A percentile compares a stretch with the other conserved stretches of the same genome.
These are phyloP conservation scores for Cricetomys ansorgei DNA, from an alignment of 2,113 vertebrate species.

Conservation along the genomic window DNA sequence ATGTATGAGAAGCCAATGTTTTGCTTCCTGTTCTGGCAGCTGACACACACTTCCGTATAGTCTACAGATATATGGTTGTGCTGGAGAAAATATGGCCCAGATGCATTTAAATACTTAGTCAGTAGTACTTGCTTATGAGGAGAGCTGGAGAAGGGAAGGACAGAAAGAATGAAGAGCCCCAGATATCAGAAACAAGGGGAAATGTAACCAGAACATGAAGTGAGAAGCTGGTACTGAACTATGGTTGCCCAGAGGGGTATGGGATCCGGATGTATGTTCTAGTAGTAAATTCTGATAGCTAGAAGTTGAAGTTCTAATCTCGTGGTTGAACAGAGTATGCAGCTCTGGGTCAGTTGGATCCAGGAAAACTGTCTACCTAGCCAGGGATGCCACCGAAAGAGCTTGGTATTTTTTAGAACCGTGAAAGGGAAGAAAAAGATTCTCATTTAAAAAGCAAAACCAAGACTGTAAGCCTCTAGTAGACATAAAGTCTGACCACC, in stretches of 20 bases:
- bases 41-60: constrained; percentile 47
- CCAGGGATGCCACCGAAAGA: constrained; percentile 2
- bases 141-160: not conserved
- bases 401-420: constrained; percentile 23
- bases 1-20: constrained; percentile 43
- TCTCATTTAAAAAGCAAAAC: constrained; percentile 15
- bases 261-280: constrained; percentile 6
- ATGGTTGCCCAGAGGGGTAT: not conserved
- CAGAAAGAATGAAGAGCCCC: not conserved
- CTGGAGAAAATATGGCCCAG: constrained; percentile 22
- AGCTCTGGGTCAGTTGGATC: constrained; percentile 12
- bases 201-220: constrained; percentile 8
- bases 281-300: not conserved
- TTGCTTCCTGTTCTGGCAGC: constrained; percentile 54
- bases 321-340: constrained; percentile 21
- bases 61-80: constrained; percentile 28
- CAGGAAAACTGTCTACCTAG: constrained; percentile 45
- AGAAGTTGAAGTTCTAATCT: constrained; percentile 36
- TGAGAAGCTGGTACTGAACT: not conserved
- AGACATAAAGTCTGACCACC: not conserved
- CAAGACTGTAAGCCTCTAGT: constrained; percentile 40
- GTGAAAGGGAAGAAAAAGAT: not conserved
- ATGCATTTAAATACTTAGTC: constrained; percentile 37
- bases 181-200: constrained; percentile 30
- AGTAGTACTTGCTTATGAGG: not conserved